Evolutionary conservation across 64 coral and sea anemone genomes (phyloP).

Genomic region (Acropora yongei): DNA sequence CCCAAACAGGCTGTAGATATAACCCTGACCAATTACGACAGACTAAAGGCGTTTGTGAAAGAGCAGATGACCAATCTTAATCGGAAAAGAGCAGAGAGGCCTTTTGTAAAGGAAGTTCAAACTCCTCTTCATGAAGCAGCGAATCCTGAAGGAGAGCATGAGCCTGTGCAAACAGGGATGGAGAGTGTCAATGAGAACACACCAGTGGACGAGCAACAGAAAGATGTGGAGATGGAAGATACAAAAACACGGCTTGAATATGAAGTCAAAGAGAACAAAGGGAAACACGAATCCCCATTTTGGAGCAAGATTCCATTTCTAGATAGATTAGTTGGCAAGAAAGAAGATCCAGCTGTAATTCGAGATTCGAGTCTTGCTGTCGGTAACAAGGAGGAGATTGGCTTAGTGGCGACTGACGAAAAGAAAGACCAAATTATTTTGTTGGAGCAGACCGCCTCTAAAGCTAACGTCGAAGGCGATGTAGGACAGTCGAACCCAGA

Average conservation of each 20-base stretch:
- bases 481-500: slow-evolving; percentile 89
- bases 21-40: slow-evolving; percentile 63
- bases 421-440: slow-evolving; percentile 15
- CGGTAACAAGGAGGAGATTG: background rate
- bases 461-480: slow-evolving; percentile 56
- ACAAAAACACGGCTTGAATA: background rate
- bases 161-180: background rate
- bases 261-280: background rate
- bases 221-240: background rate
- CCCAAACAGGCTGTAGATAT: slow-evolving; percentile 76
- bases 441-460: background rate
- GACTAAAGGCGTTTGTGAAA: slow-evolving; percentile 54
- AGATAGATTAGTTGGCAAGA: slow-evolving; percentile 35
- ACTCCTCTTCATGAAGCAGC: slow-evolving; percentile 7
- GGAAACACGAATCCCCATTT: slow-evolving; percentile 35
- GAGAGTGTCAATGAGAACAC: background rate
- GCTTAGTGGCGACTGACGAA: background rate
- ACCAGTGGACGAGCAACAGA: background rate
- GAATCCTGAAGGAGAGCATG: background rate
- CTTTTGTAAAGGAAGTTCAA: slow-evolving; percentile 23
- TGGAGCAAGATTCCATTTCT: slow-evolving; percentile 83
- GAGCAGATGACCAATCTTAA: slow-evolving; percentile 47
- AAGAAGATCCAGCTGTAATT: slow-evolving; percentile 13
- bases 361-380: background rate
- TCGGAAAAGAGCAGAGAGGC: slow-evolving; percentile 14